Percentiles rank a stretch among this genome's conserved stretches.
phyloP scores from a whole-genome alignment of 2,113 vertebrate species.

The Grammomys dolichurus region DNA sequence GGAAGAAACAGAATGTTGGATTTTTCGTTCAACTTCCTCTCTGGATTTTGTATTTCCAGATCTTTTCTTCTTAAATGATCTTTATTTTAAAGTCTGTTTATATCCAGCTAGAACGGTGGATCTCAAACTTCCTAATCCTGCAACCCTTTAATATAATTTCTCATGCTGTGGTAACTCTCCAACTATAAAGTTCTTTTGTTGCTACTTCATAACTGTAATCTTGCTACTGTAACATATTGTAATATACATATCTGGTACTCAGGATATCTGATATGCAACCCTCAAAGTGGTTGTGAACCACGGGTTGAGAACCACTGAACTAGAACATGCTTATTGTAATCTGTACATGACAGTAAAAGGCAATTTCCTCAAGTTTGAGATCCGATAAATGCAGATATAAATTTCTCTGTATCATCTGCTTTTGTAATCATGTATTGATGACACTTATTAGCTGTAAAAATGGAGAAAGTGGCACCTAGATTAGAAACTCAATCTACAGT shows the following conservation, averaged over 20 bases:
- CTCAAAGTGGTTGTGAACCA: neutral
- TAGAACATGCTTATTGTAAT: neutral
- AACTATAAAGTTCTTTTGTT: neutral
- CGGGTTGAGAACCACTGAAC: neutral
- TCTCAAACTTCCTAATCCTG: neutral
- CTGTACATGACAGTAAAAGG: neutral
- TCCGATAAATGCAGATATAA: too few relatives aligned
- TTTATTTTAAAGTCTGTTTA: neutral
- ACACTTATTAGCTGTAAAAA: neutral
- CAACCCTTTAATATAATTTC: neutral
- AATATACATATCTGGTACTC: neutral
- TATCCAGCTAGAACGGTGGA: neutral
- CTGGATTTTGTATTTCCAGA: neutral
- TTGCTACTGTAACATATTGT: neutral
- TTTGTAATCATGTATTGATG: neutral
- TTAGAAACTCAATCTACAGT: slow-evolving; percentile 55
- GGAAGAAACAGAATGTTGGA: neutral
- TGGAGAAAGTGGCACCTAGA: neutral
- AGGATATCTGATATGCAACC: neutral
- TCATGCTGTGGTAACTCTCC: neutral
- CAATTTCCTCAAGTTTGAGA: neutral
- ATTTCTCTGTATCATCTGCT: neutral
- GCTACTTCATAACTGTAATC: neutral
- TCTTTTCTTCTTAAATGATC: neutral
- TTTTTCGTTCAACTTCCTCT: neutral